Evolutionary conservation across 2,113 vertebrate species (phyloP).

Genomic region (Rhinoderma darwinii): DNA sequence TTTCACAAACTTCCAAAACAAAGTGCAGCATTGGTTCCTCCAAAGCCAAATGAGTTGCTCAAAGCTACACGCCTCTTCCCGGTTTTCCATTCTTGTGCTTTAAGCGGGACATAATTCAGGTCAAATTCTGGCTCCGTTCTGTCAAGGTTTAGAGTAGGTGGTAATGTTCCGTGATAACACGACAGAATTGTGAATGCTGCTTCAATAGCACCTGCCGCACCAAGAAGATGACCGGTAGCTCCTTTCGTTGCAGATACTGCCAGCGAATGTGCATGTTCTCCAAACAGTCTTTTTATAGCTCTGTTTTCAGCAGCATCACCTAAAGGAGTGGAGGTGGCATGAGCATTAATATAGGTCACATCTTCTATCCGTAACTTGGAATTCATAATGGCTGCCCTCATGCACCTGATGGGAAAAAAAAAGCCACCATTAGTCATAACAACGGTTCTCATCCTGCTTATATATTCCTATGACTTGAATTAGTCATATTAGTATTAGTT

Average conservation of each 20-base stretch:
- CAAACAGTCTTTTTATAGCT: constrained; percentile 90
- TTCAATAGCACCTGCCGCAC: constrained; percentile 91
- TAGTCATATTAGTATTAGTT: too few species aligned
- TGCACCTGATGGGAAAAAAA: constrained; percentile 78
- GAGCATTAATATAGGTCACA: constrained; percentile 90
- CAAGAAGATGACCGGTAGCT: constrained; percentile 92
- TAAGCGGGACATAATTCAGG: constrained; percentile 89
- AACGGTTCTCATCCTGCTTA: neutral
- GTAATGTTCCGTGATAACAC: constrained; percentile 85
- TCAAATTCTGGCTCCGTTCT: constrained; percentile 86
- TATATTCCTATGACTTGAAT: too few species aligned
- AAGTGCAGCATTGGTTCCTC: constrained; percentile 92
- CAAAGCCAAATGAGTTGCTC: constrained; percentile 96
- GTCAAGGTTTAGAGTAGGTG: constrained; percentile 92
- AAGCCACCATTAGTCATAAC: neutral
- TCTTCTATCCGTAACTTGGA: constrained; percentile 78
- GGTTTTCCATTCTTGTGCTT: constrained; percentile 82
- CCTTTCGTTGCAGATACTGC: constrained; percentile 96
- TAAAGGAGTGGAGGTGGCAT: constrained; percentile 92
- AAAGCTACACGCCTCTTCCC: constrained; percentile 79
- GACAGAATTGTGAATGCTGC: constrained; percentile 89
- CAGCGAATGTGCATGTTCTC: constrained; percentile 69
- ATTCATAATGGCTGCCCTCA: constrained; percentile 89
- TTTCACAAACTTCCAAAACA: constrained; percentile 82
- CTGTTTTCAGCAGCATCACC: constrained; percentile 94